A percentile compares a stretch with the other conserved stretches of the same genome.
Evolutionary conservation across 2,797 vertebrate species (phyloP).

Genomic region (Leucoraja ocellata): DNA sequence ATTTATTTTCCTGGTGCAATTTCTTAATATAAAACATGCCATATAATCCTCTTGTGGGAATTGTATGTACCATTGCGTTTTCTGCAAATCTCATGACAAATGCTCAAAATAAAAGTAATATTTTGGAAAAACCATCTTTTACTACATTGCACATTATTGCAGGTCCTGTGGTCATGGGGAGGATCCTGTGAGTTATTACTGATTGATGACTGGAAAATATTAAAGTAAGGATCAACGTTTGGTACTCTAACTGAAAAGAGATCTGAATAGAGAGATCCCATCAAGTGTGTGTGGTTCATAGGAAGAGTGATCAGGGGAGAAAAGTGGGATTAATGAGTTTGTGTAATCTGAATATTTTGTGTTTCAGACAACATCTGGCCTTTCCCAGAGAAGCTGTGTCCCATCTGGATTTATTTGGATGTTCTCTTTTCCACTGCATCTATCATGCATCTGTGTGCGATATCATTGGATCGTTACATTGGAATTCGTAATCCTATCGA

Average conservation of each 20-base stretch:
- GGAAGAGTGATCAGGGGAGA: not conserved
- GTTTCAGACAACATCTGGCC: conserved; percentile 90
- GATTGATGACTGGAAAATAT: not conserved
- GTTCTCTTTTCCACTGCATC: conserved; percentile 96
- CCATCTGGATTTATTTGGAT: conserved; percentile 97
- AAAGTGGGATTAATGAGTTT: not conserved
- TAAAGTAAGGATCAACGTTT: too few species aligned
- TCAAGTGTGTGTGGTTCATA: too few species aligned
- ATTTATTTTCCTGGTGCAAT: not conserved
- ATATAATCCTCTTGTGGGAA: not conserved
- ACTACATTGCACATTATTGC: not conserved
- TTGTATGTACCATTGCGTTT: not conserved
- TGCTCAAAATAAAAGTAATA: not conserved
- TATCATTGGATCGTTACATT: conserved; percentile 94
- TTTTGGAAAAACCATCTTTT: not conserved
- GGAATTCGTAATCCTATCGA: conserved; percentile 98
- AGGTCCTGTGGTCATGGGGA: not conserved
- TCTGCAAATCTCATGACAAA: not conserved
- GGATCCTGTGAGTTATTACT: too few species aligned
- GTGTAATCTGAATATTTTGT: conserved; percentile 44
- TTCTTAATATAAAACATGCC: not conserved
- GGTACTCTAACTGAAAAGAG: not conserved
- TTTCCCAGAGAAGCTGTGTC: conserved; percentile 82
- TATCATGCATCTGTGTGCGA: conserved; percentile 98
- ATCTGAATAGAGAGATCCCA: not conserved